These are phyloP conservation scores for Odontesthes bonariensis DNA, from an alignment of 2,113 vertebrate genomes.

Conservation along the genomic window DNA sequence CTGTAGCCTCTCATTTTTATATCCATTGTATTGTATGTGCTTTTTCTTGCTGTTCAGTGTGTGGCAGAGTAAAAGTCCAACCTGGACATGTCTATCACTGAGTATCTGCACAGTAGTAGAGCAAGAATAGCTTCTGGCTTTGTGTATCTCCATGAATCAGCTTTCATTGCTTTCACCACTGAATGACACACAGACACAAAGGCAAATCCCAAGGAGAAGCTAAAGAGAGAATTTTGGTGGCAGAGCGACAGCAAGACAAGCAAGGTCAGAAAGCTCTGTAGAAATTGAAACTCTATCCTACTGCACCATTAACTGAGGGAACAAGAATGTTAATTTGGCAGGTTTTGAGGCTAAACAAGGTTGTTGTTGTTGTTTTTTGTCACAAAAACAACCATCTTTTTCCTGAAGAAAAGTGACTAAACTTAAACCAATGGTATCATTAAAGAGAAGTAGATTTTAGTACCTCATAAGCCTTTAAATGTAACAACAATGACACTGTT, in stretches of 20 bases:
- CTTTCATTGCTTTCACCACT: constrained; percentile 78
- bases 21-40: constrained; percentile 24
- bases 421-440: not conserved
- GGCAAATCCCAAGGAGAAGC: constrained; percentile 78
- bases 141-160: constrained; percentile 83
- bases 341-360: constrained; percentile 31
- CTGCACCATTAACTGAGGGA: constrained; percentile 72
- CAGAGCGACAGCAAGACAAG: constrained; percentile 56
- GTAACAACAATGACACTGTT: constrained; percentile 6
- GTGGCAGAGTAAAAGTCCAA: constrained; percentile 58
- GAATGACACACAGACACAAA: constrained; percentile 91
- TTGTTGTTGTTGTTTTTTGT: not conserved
- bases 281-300: constrained; percentile 76
- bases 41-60: constrained; percentile 38
- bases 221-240: constrained; percentile 65
- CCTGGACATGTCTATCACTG: constrained; percentile 52
- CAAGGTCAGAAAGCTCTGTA: constrained; percentile 80
- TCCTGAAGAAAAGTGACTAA: not conserved
- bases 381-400: constrained; percentile 10
- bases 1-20: constrained; percentile 18
- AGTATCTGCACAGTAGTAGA: constrained; percentile 63
- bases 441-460: not conserved
- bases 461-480: constrained; percentile 11
- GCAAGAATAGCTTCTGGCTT: constrained; percentile 77
- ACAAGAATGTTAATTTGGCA: constrained; percentile 60